A percentile compares a stretch with the other conserved stretches of the same genome.
Evolutionary conservation across 2,888 invertebrate genomes (phyloP).

Genomic region (Drosophila eohydei): DNA sequence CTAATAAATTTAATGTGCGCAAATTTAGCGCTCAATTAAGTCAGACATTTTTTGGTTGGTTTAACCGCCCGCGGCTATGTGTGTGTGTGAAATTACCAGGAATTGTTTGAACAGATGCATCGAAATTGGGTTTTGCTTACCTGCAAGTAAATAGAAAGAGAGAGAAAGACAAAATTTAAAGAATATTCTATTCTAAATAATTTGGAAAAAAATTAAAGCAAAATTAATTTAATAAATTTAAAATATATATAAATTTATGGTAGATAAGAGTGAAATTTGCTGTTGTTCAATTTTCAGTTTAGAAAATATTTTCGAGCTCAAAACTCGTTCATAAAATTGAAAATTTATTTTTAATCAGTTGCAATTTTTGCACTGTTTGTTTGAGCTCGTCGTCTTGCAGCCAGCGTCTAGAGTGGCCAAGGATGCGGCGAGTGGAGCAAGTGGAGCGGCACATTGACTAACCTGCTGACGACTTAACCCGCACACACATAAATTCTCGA

Average conservation of each 20-base stretch:
- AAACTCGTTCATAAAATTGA: background rate
- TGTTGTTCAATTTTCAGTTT: background rate
- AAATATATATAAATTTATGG: background rate
- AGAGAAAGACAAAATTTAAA: background rate
- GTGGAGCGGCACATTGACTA: conserved; percentile 27
- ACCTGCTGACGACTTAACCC: conserved; percentile 76
- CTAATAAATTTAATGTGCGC: conserved; percentile 67
- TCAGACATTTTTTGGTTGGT: conserved; percentile 41
- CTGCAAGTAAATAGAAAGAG: conserved; percentile 31
- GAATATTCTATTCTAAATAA: no score
- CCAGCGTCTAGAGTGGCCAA: conserved; percentile 6
- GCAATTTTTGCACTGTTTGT: conserved; percentile 20
- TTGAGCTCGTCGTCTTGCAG: conserved; percentile 4
- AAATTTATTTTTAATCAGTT: conserved; percentile 27
- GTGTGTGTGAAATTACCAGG: conserved; percentile 15
- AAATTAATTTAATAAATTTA: background rate
- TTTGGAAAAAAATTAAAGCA: background rate
- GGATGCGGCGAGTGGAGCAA: conserved; percentile 1
- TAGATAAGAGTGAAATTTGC: background rate
- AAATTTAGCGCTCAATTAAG: conserved; percentile 73
- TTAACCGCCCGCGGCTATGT: conserved; percentile 29
- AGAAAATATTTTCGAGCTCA: background rate
- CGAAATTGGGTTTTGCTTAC: conserved; percentile 29
- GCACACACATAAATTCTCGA: conserved; percentile 58
- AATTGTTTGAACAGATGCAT: conserved; percentile 25